These are phyloP conservation scores for Ctenopoma kingsleyae DNA, from an alignment of 2,797 vertebrate genomes.

Conservation along the genomic window DNA sequence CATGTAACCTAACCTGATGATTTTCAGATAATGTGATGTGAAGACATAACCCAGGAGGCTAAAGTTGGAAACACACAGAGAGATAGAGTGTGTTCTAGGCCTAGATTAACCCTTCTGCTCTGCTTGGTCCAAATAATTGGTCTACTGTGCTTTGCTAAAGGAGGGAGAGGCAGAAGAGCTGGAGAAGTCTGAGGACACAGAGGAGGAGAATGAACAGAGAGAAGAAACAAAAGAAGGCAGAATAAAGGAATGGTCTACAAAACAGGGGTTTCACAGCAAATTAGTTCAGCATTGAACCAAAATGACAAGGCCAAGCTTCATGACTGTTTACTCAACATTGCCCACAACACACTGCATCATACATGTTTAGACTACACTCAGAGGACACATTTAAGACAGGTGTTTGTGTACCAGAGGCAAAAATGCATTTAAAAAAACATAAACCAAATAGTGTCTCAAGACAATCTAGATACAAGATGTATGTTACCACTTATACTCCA, in stretches of 20 bases:
- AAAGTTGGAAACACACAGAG: conserved; percentile 7
- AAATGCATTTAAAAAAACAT: neutral
- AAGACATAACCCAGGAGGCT: conserved; percentile 62
- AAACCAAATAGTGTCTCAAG: too few species aligned
- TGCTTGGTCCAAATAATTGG: conserved; percentile 71
- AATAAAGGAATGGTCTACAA: neutral
- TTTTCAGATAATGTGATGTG: conserved; percentile 72
- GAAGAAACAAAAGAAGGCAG: conserved; percentile 3
- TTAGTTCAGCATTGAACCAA: conserved; percentile 4
- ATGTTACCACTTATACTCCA: too few species aligned
- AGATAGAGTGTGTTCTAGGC: conserved; percentile 16
- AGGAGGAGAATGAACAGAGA: conserved; percentile 22
- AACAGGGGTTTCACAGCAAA: conserved; percentile 11
- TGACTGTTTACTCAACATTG: conserved; percentile 4
- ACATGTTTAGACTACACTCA: neutral
- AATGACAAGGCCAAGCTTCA: neutral
- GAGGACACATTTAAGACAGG: conserved; percentile 3
- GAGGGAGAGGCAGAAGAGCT: conserved; percentile 39
- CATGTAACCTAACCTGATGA: conserved; percentile 59
- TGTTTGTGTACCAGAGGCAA: neutral
- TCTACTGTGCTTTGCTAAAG: conserved; percentile 55
- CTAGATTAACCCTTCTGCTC: conserved; percentile 68
- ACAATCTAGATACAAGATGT: neutral
- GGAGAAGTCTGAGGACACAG: conserved; percentile 30
- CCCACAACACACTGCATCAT: neutral